Conservation (phyloP, 2,797 vertebrate genomes). For the Apodemus agrarius region DNA sequence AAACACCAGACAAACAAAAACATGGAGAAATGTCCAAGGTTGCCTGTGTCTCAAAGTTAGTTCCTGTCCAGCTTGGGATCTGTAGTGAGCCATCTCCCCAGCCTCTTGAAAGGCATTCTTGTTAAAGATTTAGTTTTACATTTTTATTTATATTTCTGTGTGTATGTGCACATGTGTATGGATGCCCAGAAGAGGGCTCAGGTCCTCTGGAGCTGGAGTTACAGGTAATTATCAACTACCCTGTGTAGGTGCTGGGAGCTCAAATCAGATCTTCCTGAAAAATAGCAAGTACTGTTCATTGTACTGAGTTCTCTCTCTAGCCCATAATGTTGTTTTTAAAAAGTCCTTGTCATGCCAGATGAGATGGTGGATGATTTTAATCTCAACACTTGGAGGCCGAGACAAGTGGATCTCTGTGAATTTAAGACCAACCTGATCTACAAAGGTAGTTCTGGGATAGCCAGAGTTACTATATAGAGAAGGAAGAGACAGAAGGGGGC, state of each 20-base stretch:
- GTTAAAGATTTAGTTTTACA: neutral
- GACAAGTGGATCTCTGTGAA: neutral
- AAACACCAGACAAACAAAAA: neutral
- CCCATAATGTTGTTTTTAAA: neutral
- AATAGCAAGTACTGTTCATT: neutral
- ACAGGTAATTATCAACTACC: neutral
- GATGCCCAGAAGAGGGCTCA: neutral
- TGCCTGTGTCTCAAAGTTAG: neutral
- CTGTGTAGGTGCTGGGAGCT: neutral
- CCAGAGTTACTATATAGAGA: neutral
- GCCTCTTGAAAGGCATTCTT: neutral
- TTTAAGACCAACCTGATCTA: neutral
- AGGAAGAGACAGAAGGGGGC: neutral
- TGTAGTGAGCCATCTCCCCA: neutral
- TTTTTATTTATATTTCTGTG: neutral
- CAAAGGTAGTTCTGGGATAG: neutral
- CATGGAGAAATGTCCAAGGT: neutral
- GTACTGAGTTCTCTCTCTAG: neutral
- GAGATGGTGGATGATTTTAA: neutral
- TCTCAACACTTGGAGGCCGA: neutral
- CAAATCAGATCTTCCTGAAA: neutral
- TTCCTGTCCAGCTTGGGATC: neutral
- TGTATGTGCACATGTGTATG: neutral
- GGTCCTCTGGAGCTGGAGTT: neutral
- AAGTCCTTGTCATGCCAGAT: neutral